Conservation (phyloP, 2,797 vertebrate species). For the Glossophaga mutica region DNA sequence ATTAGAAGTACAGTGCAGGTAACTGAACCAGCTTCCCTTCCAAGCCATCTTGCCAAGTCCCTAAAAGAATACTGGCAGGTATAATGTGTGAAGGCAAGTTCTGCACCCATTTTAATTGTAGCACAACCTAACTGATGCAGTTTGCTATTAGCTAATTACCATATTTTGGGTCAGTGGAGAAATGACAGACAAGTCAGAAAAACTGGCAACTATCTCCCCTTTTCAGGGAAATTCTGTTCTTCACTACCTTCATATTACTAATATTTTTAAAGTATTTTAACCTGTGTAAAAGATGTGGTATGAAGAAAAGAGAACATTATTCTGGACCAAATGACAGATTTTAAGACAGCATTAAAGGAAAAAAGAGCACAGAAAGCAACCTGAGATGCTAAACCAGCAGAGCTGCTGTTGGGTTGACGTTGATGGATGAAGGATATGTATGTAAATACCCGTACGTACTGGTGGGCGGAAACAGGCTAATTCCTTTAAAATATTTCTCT, state of each 20-base stretch:
- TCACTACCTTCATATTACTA: conserved; percentile 17
- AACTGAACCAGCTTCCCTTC: neutral
- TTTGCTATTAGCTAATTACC: conserved; percentile 51
- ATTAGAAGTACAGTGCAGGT: conserved; percentile 14
- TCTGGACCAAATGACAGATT: neutral
- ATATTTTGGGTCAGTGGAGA: conserved; percentile 42
- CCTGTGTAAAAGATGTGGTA: neutral
- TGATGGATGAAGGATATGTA: neutral
- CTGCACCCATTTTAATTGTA: conserved; percentile 53
- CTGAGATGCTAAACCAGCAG: neutral
- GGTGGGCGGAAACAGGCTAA: neutral
- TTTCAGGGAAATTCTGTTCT: conserved; percentile 22
- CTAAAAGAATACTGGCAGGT: conserved; percentile 51
- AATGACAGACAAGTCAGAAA: conserved; percentile 44
- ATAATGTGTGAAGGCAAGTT: conserved; percentile 8
- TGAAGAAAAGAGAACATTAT: conserved; percentile 32
- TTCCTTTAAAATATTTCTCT: conserved; percentile 31
- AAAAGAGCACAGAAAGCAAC: neutral
- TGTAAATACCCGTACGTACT: neutral
- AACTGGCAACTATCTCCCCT: neutral
- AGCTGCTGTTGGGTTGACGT: neutral
- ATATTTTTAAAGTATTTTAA: neutral
- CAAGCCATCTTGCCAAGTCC: conserved; percentile 7
- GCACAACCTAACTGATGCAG: conserved; percentile 12
- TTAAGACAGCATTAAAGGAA: neutral